Evolutionary conservation across 2,797 vertebrate species (phyloP).

Genomic region (Cryptoprocta ferox): DNA sequence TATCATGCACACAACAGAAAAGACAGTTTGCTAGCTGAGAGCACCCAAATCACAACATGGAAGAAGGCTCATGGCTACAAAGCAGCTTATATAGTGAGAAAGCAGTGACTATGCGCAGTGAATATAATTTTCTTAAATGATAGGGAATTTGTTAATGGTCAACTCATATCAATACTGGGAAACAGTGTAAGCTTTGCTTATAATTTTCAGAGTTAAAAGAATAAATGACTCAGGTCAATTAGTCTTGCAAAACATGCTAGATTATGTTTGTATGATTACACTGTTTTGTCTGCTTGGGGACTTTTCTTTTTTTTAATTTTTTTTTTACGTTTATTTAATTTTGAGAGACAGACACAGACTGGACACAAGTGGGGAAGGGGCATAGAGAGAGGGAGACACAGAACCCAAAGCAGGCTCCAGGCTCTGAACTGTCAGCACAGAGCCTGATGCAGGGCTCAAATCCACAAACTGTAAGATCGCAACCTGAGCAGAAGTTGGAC

Average conservation of each 20-base stretch:
- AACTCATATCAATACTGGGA: neutral
- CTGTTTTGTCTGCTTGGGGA: neutral
- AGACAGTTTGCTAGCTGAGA: neutral
- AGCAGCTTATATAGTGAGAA: neutral
- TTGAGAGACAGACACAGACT: too few relatives aligned
- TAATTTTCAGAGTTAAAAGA: neutral
- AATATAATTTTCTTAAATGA: neutral
- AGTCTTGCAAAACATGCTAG: neutral
- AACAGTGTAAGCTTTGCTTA: neutral
- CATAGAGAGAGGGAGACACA: too few relatives aligned
- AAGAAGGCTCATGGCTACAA: neutral
- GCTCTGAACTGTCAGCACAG: too few relatives aligned
- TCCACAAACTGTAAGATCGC: too few relatives aligned
- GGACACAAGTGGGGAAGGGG: too few relatives aligned
- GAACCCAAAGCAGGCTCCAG: too few relatives aligned
- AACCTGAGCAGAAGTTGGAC: too few relatives aligned
- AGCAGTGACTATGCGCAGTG: neutral
- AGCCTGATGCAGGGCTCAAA: too few relatives aligned
- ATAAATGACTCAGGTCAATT: neutral
- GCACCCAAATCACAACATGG: neutral
- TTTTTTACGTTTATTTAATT: too few relatives aligned
- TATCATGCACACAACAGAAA: neutral
- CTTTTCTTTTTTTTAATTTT: too few relatives aligned
- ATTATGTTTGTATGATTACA: neutral
- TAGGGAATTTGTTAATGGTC: neutral